Conservation (phyloP, 2,797 vertebrate species). For the Lutjanus campechanus region DNA sequence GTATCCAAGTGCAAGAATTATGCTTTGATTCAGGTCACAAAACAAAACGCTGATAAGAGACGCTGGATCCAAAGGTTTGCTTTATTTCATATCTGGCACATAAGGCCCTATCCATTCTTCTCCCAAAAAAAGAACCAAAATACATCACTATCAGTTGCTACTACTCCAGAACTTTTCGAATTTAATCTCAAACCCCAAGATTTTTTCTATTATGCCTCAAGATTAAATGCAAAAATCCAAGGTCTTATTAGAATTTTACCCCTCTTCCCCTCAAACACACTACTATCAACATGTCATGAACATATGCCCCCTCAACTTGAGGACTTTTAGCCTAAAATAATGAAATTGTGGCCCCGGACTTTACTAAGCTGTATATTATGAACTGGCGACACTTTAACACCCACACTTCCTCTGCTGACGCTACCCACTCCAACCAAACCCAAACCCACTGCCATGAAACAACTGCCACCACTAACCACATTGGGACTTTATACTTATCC, state of each 20-base stretch:
- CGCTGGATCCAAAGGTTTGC: neutral
- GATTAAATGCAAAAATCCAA: neutral
- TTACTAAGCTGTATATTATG: neutral
- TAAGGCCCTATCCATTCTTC: neutral
- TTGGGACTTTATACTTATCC: conserved; percentile 10
- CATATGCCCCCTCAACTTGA: neutral
- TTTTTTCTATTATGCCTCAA: neutral
- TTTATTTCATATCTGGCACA: neutral
- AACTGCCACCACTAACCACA: conserved; percentile 35
- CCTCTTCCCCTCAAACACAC: neutral
- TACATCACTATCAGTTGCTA: neutral
- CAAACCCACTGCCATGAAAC: conserved; percentile 24
- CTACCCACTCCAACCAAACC: conserved; percentile 18
- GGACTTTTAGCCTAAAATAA: neutral
- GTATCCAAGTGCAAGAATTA: conserved; percentile 12
- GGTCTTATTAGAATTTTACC: neutral
- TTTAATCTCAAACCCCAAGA: neutral
- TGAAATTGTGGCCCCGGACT: conserved; percentile 3
- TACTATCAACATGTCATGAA: neutral
- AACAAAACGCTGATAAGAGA: neutral
- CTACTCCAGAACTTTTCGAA: neutral
- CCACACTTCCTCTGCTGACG: conserved; percentile 36
- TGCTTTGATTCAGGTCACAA: conserved; percentile 9
- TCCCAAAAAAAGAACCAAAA: neutral
- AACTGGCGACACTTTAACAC: conserved; percentile 11